Conservation (phyloP, 64 coral and sea anemone species). For the Stichodactyla mertensii region DNA sequence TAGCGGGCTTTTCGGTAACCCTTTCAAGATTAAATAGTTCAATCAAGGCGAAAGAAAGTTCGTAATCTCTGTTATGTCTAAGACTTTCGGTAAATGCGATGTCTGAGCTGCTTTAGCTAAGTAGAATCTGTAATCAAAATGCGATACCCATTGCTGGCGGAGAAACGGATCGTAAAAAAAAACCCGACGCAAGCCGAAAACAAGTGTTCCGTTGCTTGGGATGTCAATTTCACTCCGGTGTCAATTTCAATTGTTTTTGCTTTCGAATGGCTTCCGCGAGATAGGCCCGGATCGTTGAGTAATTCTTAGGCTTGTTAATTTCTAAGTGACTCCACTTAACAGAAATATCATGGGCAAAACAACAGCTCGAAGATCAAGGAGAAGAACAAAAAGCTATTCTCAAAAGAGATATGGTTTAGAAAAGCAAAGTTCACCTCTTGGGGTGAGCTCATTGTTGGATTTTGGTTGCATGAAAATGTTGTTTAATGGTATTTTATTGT, state of each 20-base stretch:
- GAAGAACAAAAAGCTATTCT: background rate
- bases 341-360: background rate
- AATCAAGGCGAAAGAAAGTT: slow-evolving; percentile 19
- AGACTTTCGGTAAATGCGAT: slow-evolving; percentile 15
- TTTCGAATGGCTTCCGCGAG: background rate
- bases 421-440: background rate
- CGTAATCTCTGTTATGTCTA: slow-evolving; percentile 25
- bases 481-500: background rate
- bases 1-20: slow-evolving; percentile 1
- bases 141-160: background rate
- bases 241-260: slow-evolving; percentile 18
- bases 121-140: background rate
- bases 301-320: background rate
- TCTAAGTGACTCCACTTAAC: background rate
- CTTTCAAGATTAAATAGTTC: slow-evolving; percentile 27
- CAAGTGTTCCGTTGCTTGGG: background rate
- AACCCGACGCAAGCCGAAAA: background rate
- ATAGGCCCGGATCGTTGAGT: background rate
- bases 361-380: background rate
- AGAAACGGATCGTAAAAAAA: background rate
- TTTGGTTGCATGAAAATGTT: background rate
- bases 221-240: background rate
- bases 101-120: slow-evolving; percentile 7
- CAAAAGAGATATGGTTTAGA: background rate
- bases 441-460: background rate